A percentile compares a stretch with the other conserved stretches of the same genome.
These are phyloP conservation scores for Blera fallax DNA, from an alignment of 2,888 invertebrate species.

Conservation along the genomic window DNA sequence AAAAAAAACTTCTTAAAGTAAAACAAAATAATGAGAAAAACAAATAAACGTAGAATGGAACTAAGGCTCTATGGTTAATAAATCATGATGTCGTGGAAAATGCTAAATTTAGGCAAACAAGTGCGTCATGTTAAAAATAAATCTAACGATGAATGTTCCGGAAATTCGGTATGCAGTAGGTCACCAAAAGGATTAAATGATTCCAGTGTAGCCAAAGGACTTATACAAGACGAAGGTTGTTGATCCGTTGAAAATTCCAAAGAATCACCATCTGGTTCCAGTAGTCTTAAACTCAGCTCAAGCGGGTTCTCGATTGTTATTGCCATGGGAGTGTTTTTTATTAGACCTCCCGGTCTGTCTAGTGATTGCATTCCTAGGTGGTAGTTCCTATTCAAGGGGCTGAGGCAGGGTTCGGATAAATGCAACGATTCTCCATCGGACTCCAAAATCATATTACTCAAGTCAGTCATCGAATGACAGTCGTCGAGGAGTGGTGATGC, in stretches of 20 bases:
- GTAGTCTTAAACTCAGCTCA: constrained; percentile 78
- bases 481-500: constrained; percentile 68
- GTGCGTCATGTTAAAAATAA: constrained; percentile 80
- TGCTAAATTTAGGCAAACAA: neutral
- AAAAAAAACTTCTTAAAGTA: neutral
- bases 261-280: constrained; percentile 78
- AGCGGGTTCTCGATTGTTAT: constrained; percentile 76
- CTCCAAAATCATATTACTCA: constrained; percentile 81
- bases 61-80: neutral
- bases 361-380: constrained; percentile 37
- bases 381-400: constrained; percentile 74
- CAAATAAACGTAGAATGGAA: constrained; percentile 2
- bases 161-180: constrained; percentile 78
- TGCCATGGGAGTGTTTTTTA: constrained; percentile 40
- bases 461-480: constrained; percentile 75
- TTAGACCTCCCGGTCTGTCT: constrained; percentile 41
- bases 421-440: constrained; percentile 85
- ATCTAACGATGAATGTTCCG: constrained; percentile 77
- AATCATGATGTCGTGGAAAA: neutral
- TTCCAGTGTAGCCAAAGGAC: constrained; percentile 78
- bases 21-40: neutral
- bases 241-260: constrained; percentile 78
- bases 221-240: constrained; percentile 78
- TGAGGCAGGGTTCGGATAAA: constrained; percentile 78
- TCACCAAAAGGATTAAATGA: constrained; percentile 79